Evolutionary conservation across 2,113 vertebrate species (phyloP).

Genomic region (Pycnonotus jocosus): DNA sequence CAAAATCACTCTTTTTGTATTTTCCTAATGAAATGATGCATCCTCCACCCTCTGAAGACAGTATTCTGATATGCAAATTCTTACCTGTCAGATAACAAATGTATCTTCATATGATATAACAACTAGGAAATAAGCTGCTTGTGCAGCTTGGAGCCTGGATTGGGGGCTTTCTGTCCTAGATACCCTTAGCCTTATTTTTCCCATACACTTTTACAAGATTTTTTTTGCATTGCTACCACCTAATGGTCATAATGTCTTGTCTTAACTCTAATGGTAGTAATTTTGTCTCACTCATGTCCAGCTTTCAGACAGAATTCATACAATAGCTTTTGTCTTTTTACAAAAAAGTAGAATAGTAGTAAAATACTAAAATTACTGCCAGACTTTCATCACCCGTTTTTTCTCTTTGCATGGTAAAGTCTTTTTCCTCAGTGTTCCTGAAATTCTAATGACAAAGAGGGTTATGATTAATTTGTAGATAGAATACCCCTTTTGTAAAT

Average conservation of each 20-base stretch:
- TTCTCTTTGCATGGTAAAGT: neutral
- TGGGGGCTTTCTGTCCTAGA: neutral
- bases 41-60: neutral
- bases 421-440: neutral
- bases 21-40: neutral
- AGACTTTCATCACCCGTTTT: constrained; percentile 25
- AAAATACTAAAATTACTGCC: constrained; percentile 50
- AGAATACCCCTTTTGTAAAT: constrained; percentile 46
- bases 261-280: constrained; percentile 50
- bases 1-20: neutral
- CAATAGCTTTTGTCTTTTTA: constrained; percentile 44
- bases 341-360: constrained; percentile 36
- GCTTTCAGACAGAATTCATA: constrained; percentile 42
- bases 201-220: neutral
- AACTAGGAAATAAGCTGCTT: neutral
- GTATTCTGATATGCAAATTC: neutral
- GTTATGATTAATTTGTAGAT: constrained; percentile 56
- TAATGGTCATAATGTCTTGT: constrained; percentile 45
- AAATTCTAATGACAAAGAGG: constrained; percentile 29
- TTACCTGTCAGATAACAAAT: neutral
- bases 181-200: neutral
- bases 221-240: neutral
- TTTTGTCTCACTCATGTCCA: constrained; percentile 44
- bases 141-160: neutral
- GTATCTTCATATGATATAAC: neutral